Conservation (phyloP, 2,888 invertebrate genomes). For the Meteorus colon region DNA sequence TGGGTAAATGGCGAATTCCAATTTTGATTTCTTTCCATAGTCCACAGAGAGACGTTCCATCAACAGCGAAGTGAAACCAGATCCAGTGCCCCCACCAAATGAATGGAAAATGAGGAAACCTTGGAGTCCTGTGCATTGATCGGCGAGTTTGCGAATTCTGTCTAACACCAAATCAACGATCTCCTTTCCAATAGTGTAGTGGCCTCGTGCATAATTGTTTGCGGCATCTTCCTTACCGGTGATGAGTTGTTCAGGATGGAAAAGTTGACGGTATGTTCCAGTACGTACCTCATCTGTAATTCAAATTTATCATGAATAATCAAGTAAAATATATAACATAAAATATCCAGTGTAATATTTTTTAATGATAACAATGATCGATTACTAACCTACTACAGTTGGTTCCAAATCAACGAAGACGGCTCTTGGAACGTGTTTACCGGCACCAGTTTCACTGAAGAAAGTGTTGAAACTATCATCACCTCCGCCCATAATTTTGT, state of each 20-base stretch:
- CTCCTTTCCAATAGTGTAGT: slow-evolving; percentile 93
- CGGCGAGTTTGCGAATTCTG: slow-evolving; percentile 85
- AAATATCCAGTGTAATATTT: background rate
- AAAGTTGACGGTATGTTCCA: slow-evolving; percentile 88
- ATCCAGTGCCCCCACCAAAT: slow-evolving; percentile 79
- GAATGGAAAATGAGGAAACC: slow-evolving; percentile 81
- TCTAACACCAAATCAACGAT: slow-evolving; percentile 89
- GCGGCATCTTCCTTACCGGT: slow-evolving; percentile 94
- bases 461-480: slow-evolving; percentile 86
- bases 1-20: slow-evolving; percentile 81
- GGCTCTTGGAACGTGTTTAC: slow-evolving; percentile 90
- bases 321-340: background rate
- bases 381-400: slow-evolving; percentile 85
- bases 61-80: slow-evolving; percentile 79
- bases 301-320: background rate
- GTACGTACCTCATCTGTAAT: slow-evolving; percentile 84
- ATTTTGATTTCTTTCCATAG: slow-evolving; percentile 80
- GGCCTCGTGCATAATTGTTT: slow-evolving; percentile 92
- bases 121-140: slow-evolving; percentile 87
- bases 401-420: slow-evolving; percentile 94
- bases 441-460: slow-evolving; percentile 84
- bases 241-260: slow-evolving; percentile 92
- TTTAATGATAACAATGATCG: background rate
- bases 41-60: slow-evolving; percentile 81
- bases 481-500: slow-evolving; percentile 82